Evolutionary conservation across 2,888 invertebrate species (phyloP), one percentile per base, ranked within the genome.

Genomic region (Drosophila mimetica): DNA sequence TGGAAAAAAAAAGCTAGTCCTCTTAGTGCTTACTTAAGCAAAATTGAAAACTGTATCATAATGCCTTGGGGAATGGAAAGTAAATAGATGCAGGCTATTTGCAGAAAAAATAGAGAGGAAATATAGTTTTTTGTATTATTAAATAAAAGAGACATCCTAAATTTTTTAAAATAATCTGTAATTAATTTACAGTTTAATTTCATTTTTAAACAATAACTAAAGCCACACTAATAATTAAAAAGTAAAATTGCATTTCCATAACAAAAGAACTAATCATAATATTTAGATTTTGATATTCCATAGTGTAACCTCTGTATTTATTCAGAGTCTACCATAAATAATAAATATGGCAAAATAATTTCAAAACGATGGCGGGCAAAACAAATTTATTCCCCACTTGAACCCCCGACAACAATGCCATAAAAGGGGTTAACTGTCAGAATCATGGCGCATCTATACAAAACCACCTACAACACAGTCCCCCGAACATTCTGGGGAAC

Each of bases 361-460:
- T 22, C 14, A 57, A 30, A 57, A 41, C 20, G 41, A 41, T n/a
- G 28, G 28, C 39, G 16, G n/a, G 14, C 37, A n/a, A 20, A 20
- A 41, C 14, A 47, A 47, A 57, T 39, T 14, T 30, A 48, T 48
- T 57, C 48, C 20, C 30, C 50, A 57, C 48, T 48, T 57, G 50
- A 48, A 42, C 57, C 34, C 32, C 41, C 44, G 20, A 42, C 34
- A 41, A 57, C 57, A 48, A 48, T 52, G 28, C 44, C 36, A 52
- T 44, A 52, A 61, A 61, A 48, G 48, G 41, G 61, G 57, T 61
- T 61, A 61, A 61, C 61, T 55, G 61, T 61, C 61, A 61, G 55
- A 55, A 39, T 41, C 55, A 61, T 46, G 25, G 37, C 41, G 47
- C 46, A 25, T 47, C 55, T 41, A 32, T 25, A 25, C 6, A 32